phyloP scores from a whole-genome alignment of 2,888 invertebrate species.

The Drosophila nigricruria region DNA sequence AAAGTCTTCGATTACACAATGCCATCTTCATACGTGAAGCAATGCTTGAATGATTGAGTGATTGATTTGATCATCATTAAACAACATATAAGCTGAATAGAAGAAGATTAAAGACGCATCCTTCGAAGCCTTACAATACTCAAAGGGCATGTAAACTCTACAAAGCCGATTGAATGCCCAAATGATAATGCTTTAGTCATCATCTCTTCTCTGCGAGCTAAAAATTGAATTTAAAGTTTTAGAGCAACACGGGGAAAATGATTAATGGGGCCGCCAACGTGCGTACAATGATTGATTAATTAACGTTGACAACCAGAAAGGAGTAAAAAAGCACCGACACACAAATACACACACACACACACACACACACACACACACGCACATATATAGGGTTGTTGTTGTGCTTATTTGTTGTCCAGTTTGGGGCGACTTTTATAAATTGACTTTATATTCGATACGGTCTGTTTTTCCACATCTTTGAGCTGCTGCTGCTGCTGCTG shows the following conservation, averaged over 20 bases:
- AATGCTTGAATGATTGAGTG: slow-evolving; percentile 10
- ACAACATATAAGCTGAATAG: not conserved
- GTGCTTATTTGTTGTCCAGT: slow-evolving; percentile 66
- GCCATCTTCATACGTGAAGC: not conserved
- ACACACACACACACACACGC: slow-evolving; percentile 18
- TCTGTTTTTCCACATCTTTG: slow-evolving; percentile 65
- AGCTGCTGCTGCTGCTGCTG: slow-evolving; percentile 33
- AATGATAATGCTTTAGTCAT: slow-evolving; percentile 38
- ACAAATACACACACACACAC: slow-evolving; percentile 26
- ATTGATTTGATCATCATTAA: slow-evolving; percentile 1
- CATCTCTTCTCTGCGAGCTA: slow-evolving; percentile 8
- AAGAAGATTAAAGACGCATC: slow-evolving; percentile 2
- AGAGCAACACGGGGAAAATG: slow-evolving; percentile 55
- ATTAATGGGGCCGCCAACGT: slow-evolving; percentile 68
- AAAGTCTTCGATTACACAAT: not conserved
- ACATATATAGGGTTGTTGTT: slow-evolving; percentile 12
- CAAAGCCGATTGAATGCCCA: slow-evolving; percentile 33
- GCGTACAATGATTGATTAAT: slow-evolving; percentile 79
- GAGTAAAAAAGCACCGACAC: slow-evolving; percentile 51
- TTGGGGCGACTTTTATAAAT: slow-evolving; percentile 71
- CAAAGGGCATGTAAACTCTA: not conserved
- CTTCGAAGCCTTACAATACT: slow-evolving; percentile 1
- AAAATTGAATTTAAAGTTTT: slow-evolving; percentile 59
- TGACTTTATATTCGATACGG: slow-evolving; percentile 74
- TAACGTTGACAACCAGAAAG: slow-evolving; percentile 74